Conservation (phyloP, 2,888 invertebrate species). For the Perithous albicinctus region DNA sequence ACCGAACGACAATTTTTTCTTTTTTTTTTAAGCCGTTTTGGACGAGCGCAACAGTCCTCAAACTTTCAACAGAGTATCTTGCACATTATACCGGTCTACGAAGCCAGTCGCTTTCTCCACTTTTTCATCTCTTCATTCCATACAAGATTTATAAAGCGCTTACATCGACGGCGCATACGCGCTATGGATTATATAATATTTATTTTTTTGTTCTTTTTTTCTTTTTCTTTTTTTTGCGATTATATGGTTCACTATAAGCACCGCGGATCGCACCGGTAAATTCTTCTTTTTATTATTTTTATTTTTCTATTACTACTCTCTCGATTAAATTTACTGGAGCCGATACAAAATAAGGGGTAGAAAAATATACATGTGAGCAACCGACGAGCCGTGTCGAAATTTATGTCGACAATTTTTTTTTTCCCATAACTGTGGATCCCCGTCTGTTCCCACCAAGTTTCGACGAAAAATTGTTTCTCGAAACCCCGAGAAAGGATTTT, state of each 20-base stretch:
- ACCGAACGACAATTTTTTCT: constrained; percentile 49
- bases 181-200: constrained; percentile 44
- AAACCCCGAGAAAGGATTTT: background rate
- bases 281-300: constrained; percentile 24
- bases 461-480: background rate
- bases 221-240: constrained; percentile 44
- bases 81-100: constrained; percentile 27
- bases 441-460: constrained; percentile 12
- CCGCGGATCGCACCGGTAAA: constrained; percentile 68
- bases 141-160: constrained; percentile 56
- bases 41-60: constrained; percentile 47
- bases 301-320: constrained; percentile 41
- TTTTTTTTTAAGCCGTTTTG: constrained; percentile 57
- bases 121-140: constrained; percentile 30
- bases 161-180: constrained; percentile 57
- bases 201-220: constrained; percentile 23
- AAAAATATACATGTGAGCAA: constrained; percentile 70
- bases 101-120: constrained; percentile 1
- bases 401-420: constrained; percentile 19
- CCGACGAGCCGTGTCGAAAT: constrained; percentile 54
- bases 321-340: constrained; percentile 60
- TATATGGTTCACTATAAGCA: constrained; percentile 60
- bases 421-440: constrained; percentile 19
- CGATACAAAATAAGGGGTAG: constrained; percentile 69
- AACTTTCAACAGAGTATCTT: constrained; percentile 48